Evolutionary conservation across 1,140 invertebrate genomes (phyloP), one percentile per base, ranked within the genome.

Genomic region (Acyrthosiphon pisum): DNA sequence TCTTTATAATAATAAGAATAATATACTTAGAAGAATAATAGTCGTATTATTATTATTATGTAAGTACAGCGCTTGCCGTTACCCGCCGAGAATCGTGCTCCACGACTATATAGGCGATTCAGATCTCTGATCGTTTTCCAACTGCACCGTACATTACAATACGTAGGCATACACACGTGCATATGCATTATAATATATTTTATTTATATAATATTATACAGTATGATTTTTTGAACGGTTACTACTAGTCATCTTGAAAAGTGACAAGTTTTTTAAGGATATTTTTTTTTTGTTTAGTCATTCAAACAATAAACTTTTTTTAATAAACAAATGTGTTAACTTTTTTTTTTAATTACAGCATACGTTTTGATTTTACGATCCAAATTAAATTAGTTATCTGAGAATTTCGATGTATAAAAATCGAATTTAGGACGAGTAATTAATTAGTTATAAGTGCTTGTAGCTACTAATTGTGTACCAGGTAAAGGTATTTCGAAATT

Each of bases 1-100:
- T 68, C 26, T 68, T 68, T 68, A 68, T 14, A n/a, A 68, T 68
- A 68, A n/a, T 14, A 81, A 81, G 14, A 76, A 76, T 3, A 76
- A 76, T 6, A 76, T 6, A 20, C 14, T 14, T 14, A 1, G 11
- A 50, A 50, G 18, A 81, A 37, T 37, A 37, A 81, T 37, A 37
- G 20, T 37, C 76, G 23, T 3, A 81, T 35, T 37, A 37, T 20
- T 60, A 60, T 60, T 60, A 68, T 41, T 41, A 41, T 41, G 30
- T 68, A 30, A 14, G 60, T 18, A 23, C 30, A 30, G 60, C 30
- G 56, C 30, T 30, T 3, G 56, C 60, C 60, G 30, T 68, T 68
- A 68, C 20, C 37, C 83, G 83, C 37, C 83, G 83, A 84, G 44
- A 87, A 87, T 87, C 86, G 86, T 87, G 86, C 30, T n/a, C 41